Evolutionary conservation across 2,113 vertebrate genomes (phyloP).

Genomic region (Mobula hypostoma): DNA sequence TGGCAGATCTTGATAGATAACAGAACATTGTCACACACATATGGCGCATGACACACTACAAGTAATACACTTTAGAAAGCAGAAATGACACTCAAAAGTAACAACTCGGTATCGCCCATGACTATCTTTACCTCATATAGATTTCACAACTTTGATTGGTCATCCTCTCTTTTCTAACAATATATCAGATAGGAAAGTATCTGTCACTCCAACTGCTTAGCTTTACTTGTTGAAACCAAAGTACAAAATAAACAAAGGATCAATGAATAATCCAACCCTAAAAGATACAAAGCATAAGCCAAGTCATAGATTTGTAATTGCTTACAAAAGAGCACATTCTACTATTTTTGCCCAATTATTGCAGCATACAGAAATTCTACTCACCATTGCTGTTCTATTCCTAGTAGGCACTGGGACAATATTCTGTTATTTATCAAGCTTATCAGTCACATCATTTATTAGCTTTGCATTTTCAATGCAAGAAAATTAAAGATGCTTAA

Average conservation of each 20-base stretch:
- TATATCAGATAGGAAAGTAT: no score
- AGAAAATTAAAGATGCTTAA: slow-evolving; percentile 18
- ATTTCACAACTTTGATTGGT: background rate
- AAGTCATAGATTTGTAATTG: background rate
- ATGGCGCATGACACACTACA: no score
- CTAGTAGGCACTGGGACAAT: background rate
- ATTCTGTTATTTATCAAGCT: background rate
- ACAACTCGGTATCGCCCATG: background rate
- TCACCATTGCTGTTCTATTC: background rate
- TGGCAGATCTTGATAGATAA: background rate
- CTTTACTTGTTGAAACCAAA: no score
- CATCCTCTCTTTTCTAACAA: background rate
- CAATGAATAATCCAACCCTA: background rate
- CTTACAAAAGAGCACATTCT: slow-evolving; percentile 17
- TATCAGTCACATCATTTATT: slow-evolving; percentile 14
- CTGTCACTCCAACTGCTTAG: no score
- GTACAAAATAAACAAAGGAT: background rate
- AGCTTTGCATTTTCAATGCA: background rate
- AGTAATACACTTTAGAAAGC: background rate
- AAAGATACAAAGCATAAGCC: background rate
- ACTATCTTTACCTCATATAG: background rate
- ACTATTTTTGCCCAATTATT: slow-evolving; percentile 4
- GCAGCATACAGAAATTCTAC: background rate
- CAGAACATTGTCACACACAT: background rate
- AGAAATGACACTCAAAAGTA: background rate